These are phyloP conservation scores for Drosophila kikkawai DNA, from an alignment of 1,140 invertebrate genomes.

Conservation along the genomic window DNA sequence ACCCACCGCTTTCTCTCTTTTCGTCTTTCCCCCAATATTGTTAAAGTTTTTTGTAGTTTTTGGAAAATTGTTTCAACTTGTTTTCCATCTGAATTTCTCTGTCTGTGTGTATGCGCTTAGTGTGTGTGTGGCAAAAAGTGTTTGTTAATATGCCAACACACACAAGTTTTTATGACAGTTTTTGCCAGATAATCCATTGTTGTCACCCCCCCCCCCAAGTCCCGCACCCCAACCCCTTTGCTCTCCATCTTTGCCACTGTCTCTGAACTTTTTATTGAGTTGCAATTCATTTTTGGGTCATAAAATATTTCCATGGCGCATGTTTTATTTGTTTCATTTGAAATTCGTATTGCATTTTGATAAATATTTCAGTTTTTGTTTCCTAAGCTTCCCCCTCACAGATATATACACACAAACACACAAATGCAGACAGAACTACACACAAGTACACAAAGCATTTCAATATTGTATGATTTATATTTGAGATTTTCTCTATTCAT, in stretches of 20 bases:
- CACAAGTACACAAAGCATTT: conserved; percentile 42
- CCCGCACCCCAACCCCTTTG: neutral
- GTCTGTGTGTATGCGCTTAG: conserved; percentile 9
- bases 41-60: conserved; percentile 57
- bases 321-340: conserved; percentile 72
- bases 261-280: conserved; percentile 64
- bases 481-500: conserved; percentile 46
- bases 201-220: neutral
- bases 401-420: conserved; percentile 16
- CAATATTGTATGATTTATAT: conserved; percentile 72
- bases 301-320: conserved; percentile 63
- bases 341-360: conserved; percentile 63
- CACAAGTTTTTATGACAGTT: conserved; percentile 51
- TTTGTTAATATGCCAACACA: conserved; percentile 46
- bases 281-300: conserved; percentile 68
- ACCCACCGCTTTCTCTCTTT: neutral
- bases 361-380: conserved; percentile 76
- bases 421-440: neutral
- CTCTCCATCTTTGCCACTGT: neutral
- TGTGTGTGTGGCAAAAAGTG: conserved; percentile 27
- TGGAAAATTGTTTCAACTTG: conserved; percentile 45
- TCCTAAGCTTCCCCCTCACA: conserved; percentile 37
- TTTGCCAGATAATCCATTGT: conserved; percentile 43
- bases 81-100: conserved; percentile 24
- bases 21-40: neutral